Base-by-base conservation (phyloP, 2,113 vertebrate genomes). In the Brachypteracias leptosomus region DNA sequence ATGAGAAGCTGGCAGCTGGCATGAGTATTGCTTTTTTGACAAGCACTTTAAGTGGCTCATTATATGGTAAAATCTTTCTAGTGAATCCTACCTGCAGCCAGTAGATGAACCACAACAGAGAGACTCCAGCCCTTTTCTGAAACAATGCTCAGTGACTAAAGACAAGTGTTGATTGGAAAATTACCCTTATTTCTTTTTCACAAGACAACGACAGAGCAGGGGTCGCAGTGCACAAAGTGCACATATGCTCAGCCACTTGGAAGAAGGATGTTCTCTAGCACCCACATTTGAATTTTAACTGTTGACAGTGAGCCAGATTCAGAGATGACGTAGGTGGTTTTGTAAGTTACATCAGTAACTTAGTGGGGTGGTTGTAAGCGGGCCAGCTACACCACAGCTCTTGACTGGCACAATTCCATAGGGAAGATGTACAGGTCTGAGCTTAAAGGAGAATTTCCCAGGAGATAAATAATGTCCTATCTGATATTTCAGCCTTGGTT, bases 241-340 rank as follows among this genome's bases (percentile, higher is more conserved):
- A 35, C 29, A 11, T 10, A 7, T 3, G 52, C 35, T 83, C 68
- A 55, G 31, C 36, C 62, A n/a, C 67, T 70, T 63, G 67, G 75
- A 84, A 81, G 65, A 81, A 66, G 71, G 81, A 70, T 44, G 38
- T 55, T 86, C 49, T 52, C 25, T 3, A 58, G 63, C 25, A 35
- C 42, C 49, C 55, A 25, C 10, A 59, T 83, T 80, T 89, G 92
- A 89, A 84, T 80, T 91, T 93, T 96, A 95, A 91, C 93, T 83
- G 35, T 22, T 82, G 88, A 35, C 67, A 36, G 68, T 20, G n/a
- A 82, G 87, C 79, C 89, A 89, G 88, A 20, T 18, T 49, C 72
- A 62, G 90, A 68, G 74, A 40, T 86, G 88, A 89, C 1, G 4
- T 29, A 29, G 54, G 47, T 33, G 46, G 22, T 49, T 88, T 77